Conservation (phyloP, 1,140 invertebrate species). For the Rhizoglyphus robini region DNA sequence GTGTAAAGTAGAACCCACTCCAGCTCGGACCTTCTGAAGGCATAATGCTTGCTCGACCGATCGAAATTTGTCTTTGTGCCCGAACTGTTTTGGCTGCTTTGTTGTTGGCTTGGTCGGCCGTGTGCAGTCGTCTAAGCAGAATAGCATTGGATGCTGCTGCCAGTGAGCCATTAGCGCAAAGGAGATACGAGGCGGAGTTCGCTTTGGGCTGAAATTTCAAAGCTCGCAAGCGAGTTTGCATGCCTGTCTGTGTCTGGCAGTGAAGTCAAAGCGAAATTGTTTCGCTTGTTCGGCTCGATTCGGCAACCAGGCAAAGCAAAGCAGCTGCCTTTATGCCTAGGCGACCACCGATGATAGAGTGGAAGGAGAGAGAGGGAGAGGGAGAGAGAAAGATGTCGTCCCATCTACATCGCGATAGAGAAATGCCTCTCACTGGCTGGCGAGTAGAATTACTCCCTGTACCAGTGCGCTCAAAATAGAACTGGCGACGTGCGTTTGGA, state of each 20-base stretch:
- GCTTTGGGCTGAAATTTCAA: not conserved
- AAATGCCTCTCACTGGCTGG: slow-evolving; percentile 1
- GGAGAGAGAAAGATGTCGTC: not conserved
- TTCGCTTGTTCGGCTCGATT: slow-evolving; percentile 7
- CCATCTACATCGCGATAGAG: slow-evolving; percentile 13
- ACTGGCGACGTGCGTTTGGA: not conserved
- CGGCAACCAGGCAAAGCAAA: slow-evolving; percentile 16
- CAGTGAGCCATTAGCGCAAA: no score
- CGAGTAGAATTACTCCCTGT: not conserved
- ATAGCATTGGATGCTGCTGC: no score
- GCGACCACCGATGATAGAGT: slow-evolving; percentile 16
- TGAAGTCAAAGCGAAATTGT: not conserved
- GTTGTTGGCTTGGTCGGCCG: no score
- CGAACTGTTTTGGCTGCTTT: no score
- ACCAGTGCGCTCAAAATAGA: not conserved
- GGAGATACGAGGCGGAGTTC: no score
- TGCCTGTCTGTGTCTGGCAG: not conserved
- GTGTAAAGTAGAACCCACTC: no score
- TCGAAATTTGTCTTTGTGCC: no score
- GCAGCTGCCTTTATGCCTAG: slow-evolving; percentile 17
- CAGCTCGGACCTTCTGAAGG: no score
- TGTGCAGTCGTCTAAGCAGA: no score
- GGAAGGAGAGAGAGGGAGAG: not conserved
- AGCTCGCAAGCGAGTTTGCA: not conserved
- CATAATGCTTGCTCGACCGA: no score